Conservation (phyloP, 2,888 invertebrate genomes). For the Nymphalis urticae region DNA sequence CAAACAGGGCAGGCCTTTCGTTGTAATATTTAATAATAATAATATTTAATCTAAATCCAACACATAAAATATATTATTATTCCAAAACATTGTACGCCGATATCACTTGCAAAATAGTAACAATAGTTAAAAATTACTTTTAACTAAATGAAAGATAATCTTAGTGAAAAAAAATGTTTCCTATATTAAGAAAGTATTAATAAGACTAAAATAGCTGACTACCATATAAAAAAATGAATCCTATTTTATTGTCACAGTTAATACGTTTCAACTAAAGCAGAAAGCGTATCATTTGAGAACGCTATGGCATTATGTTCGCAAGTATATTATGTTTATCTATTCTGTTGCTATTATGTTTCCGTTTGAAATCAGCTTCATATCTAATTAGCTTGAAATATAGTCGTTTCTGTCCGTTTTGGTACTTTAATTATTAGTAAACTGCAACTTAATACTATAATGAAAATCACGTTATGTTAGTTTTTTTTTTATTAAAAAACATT, state of each 20-base stretch:
- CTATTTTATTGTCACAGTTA: conserved; percentile 7
- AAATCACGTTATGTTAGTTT: neutral
- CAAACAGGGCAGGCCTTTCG: too few species aligned
- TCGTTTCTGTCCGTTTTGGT: too few species aligned
- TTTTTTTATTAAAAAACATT: neutral
- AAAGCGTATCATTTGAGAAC: conserved; percentile 38
- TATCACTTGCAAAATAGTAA: too few species aligned
- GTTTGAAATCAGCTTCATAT: neutral
- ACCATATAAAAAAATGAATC: neutral
- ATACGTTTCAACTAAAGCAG: conserved; percentile 31
- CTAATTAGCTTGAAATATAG: too few species aligned
- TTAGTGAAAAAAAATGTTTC: neutral
- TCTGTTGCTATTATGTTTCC: neutral
- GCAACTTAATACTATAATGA: neutral
- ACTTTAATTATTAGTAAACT: neutral
- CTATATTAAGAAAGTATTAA: neutral
- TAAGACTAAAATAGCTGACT: neutral
- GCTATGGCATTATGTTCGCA: conserved; percentile 20
- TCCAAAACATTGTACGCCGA: too few species aligned
- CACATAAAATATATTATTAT: too few species aligned
- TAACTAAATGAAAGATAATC: too few species aligned
- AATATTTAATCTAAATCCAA: too few species aligned
- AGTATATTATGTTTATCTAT: neutral
- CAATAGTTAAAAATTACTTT: too few species aligned
- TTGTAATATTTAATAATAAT: too few species aligned